Conservation (phyloP, 2,797 vertebrate genomes). For the Toxotes lorentzi region DNA sequence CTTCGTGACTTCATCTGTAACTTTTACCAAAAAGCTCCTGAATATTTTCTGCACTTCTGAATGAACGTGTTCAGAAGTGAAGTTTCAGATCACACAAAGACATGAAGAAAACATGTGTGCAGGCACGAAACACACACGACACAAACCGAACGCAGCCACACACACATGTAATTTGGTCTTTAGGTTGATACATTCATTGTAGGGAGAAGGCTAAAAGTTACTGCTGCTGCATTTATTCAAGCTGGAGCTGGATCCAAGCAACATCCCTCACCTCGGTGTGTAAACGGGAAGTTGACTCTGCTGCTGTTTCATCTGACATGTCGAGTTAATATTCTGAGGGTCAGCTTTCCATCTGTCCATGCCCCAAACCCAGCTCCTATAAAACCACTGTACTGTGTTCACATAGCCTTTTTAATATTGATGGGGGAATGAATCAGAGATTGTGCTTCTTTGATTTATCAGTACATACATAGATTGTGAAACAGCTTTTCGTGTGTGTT, state of each 20-base stretch:
- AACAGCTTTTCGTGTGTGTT: conserved; percentile 9
- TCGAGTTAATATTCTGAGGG: background rate
- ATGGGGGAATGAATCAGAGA: background rate
- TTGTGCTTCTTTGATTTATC: conserved; percentile 45
- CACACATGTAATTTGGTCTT: conserved; percentile 63
- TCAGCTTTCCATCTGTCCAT: background rate
- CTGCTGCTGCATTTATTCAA: background rate
- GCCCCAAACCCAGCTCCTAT: background rate
- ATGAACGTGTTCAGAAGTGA: background rate
- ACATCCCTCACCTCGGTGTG: background rate
- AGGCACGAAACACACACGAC: conserved; percentile 30
- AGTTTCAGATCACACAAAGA: conserved; percentile 34
- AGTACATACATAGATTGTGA: background rate
- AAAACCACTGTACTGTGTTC: background rate
- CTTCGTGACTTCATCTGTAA: background rate
- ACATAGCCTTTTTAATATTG: background rate
- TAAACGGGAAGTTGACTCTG: conserved; percentile 16
- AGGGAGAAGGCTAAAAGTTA: conserved; percentile 20
- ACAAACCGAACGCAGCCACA: conserved; percentile 7
- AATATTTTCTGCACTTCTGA: conserved; percentile 19
- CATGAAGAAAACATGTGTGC: background rate
- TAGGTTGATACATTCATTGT: conserved; percentile 56
- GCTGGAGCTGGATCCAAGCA: background rate
- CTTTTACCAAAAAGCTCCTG: background rate
- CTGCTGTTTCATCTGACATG: background rate